These are phyloP conservation scores for Drosophila biarmipes DNA, from an alignment of 1,140 invertebrate genomes.

Conservation along the genomic window DNA sequence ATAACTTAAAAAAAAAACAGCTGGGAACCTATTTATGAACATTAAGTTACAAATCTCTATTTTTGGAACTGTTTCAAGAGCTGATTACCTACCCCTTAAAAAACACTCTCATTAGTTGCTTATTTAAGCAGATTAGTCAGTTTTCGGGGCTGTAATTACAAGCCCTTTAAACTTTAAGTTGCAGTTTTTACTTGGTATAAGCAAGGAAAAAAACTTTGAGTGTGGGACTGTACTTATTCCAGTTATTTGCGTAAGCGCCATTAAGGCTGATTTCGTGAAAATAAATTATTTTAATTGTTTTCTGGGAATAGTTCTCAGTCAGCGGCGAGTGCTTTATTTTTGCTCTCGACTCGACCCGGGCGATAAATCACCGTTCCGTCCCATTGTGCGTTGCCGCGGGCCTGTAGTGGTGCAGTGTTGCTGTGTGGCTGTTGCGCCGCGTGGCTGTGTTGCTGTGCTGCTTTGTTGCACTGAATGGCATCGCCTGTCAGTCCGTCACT, in stretches of 20 bases:
- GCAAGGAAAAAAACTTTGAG: not conserved
- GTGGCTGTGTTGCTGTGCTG: slow-evolving; percentile 12
- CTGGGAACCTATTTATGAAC: not conserved
- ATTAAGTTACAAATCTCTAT: too few relatives aligned
- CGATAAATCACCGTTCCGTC: slow-evolving; percentile 27
- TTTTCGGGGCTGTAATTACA: too few relatives aligned
- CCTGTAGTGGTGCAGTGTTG: slow-evolving; percentile 8
- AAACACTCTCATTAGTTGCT: too few relatives aligned
- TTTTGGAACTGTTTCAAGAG: too few relatives aligned
- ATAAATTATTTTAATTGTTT: not conserved
- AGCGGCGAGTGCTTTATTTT: not conserved
- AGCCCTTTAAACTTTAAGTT: not conserved
- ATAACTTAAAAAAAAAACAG: not conserved
- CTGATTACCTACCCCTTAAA: too few relatives aligned
- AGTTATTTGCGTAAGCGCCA: not conserved
- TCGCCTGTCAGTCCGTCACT: slow-evolving; percentile 55
- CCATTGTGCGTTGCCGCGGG: slow-evolving; percentile 64
- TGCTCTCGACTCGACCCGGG: not conserved
- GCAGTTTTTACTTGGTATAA: too few relatives aligned
- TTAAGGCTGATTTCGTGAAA: not conserved
- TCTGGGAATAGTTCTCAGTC: not conserved
- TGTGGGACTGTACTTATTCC: not conserved
- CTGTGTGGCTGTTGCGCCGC: too few relatives aligned
- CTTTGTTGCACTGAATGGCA: slow-evolving; percentile 24
- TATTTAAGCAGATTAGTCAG: too few relatives aligned